phyloP scores from a whole-genome alignment of 2,113 vertebrate genomes.

The Colius striatus region DNA sequence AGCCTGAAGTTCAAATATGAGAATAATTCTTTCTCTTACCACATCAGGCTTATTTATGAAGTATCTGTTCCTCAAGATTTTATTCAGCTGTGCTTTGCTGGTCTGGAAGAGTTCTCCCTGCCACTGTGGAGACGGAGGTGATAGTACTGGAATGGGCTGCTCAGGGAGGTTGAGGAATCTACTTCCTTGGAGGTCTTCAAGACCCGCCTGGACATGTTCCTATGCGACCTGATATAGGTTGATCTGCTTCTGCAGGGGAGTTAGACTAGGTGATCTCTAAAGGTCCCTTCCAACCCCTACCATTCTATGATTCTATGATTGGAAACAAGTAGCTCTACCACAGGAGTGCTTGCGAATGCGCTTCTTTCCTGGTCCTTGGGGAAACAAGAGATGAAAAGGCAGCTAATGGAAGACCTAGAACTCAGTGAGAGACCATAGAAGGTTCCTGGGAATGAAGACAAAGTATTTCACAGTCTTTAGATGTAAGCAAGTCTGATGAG shows the following conservation, averaged over 20 bases:
- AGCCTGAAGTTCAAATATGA: background rate
- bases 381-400: background rate
- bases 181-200: no score
- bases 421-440: background rate
- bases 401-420: background rate
- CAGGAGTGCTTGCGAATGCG: background rate
- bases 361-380: background rate
- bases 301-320: background rate
- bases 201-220: no score
- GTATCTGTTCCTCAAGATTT: background rate
- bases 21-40: background rate
- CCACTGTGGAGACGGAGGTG: background rate
- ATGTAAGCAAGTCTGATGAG: background rate
- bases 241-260: no score
- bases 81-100: background rate
- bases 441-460: background rate
- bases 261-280: no score
- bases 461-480: background rate
- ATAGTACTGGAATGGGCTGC: no score
- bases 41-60: background rate
- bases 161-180: no score
- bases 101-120: background rate
- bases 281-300: no score
- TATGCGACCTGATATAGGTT: no score
- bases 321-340: background rate